Conservation (phyloP, 2,888 invertebrate genomes). For the Aquatica leii region DNA sequence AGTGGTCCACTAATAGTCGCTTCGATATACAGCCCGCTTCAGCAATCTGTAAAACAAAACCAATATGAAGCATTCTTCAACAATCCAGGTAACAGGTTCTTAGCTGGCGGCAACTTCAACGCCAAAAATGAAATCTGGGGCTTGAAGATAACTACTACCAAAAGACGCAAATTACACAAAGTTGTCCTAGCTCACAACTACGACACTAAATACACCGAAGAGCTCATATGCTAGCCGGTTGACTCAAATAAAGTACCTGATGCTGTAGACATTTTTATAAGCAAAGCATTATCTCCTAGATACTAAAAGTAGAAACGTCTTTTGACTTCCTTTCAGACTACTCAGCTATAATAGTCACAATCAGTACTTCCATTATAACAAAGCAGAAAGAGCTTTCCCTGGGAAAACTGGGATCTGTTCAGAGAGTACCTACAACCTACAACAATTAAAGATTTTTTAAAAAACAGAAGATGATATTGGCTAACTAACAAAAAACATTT, state of each 20-base stretch:
- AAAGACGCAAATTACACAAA: constrained; percentile 13
- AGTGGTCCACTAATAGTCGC: constrained; percentile 10
- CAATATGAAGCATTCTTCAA: too few species aligned
- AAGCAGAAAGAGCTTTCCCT: too few species aligned
- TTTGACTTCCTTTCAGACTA: constrained; percentile 6
- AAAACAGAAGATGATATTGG: constrained; percentile 16
- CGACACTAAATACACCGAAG: constrained; percentile 1
- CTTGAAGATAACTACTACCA: too few species aligned
- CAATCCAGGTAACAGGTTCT: too few species aligned
- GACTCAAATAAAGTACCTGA: too few species aligned
- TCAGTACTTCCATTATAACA: too few species aligned
- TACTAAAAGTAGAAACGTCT: too few species aligned
- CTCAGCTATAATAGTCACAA: too few species aligned
- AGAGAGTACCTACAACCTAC: constrained; percentile 17
- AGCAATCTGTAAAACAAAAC: constrained; percentile 13
- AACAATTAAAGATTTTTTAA: constrained; percentile 13
- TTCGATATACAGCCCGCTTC: constrained; percentile 22
- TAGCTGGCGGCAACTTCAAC: too few species aligned
- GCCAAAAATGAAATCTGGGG: too few species aligned
- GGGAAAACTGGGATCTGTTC: constrained; percentile 35
- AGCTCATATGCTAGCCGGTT: constrained; percentile 14
- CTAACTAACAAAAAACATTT: not conserved
- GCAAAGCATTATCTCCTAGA: not conserved
- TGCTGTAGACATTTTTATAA: constrained; percentile 9
- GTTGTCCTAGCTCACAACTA: constrained; percentile 3